phyloP scores from a whole-genome alignment of 2,888 invertebrate genomes.

The Portevinia maculata region DNA sequence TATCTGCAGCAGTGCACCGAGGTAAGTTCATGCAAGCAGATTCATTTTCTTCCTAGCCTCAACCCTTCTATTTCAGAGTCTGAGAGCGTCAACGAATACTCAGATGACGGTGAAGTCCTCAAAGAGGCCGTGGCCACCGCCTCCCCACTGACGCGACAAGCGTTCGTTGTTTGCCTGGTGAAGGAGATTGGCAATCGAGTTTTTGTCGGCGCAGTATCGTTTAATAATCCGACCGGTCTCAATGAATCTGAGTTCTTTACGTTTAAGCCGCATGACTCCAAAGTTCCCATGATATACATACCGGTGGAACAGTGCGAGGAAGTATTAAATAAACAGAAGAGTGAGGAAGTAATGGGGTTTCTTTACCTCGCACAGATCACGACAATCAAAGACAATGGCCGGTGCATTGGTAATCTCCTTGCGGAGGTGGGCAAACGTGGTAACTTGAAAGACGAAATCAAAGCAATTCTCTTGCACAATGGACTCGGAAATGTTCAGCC shows the following conservation, averaged over 20 bases:
- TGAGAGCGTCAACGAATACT: neutral
- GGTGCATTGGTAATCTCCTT: slow-evolving; percentile 86
- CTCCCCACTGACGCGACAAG: slow-evolving; percentile 76
- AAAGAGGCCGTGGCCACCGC: slow-evolving; percentile 14
- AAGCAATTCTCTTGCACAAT: slow-evolving; percentile 91
- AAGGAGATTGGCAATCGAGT: slow-evolving; percentile 89
- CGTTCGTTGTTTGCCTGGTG: slow-evolving; percentile 89
- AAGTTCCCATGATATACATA: slow-evolving; percentile 91
- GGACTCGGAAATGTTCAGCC: slow-evolving; percentile 88
- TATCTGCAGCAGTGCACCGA: neutral
- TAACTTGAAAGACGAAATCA: slow-evolving; percentile 90
- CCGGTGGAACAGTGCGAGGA: slow-evolving; percentile 86
- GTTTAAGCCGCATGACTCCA: slow-evolving; percentile 90
- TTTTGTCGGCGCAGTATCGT: slow-evolving; percentile 86
- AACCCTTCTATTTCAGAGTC: neutral
- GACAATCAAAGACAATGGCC: slow-evolving; percentile 85
- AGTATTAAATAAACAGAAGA: slow-evolving; percentile 72
- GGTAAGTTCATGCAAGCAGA: neutral
- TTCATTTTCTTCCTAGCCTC: no score
- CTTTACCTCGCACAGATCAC: slow-evolving; percentile 86
- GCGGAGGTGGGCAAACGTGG: slow-evolving; percentile 90
- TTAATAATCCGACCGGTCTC: slow-evolving; percentile 82
- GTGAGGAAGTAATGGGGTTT: slow-evolving; percentile 81
- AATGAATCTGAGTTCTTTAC: slow-evolving; percentile 86
- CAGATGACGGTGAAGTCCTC: slow-evolving; percentile 77